These are phyloP conservation scores for Thyatira batis DNA, from an alignment of 2,888 invertebrate species.

Conservation along the genomic window DNA sequence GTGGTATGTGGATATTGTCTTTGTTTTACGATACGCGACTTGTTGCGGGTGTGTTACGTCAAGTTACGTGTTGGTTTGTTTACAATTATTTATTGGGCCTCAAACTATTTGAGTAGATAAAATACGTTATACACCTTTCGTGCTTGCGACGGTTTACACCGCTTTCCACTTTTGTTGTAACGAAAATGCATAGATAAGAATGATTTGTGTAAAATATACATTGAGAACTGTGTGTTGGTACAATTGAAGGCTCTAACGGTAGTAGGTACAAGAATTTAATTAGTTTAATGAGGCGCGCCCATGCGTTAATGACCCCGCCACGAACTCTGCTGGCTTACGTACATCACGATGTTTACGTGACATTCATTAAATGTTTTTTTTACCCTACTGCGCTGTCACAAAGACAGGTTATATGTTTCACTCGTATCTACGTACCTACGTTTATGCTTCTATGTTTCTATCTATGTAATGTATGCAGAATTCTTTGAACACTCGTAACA, in stretches of 20 bases:
- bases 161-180: neutral
- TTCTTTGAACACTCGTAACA: no score
- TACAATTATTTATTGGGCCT: constrained; percentile 10
- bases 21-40: constrained; percentile 19
- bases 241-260: neutral
- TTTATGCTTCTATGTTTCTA: no score
- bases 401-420: no score
- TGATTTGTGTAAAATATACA: neutral
- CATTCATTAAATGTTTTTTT: neutral
- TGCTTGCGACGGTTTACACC: neutral
- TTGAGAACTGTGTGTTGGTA: neutral
- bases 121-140: neutral
- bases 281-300: constrained; percentile 44
- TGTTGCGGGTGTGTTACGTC: constrained; percentile 13
- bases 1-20: constrained; percentile 35
- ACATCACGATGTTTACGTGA: constrained; percentile 14
- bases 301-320: constrained; percentile 44
- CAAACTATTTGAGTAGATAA: neutral
- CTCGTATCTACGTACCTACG: no score
- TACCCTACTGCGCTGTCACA: constrained; percentile 5
- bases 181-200: neutral
- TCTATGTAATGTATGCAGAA: no score
- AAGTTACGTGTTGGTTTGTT: constrained; percentile 18
- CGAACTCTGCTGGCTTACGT: constrained; percentile 31
- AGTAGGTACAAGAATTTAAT: constrained; percentile 20